Evolutionary conservation across 2,888 invertebrate genomes (phyloP).

Genomic region (Bombylius discolor): DNA sequence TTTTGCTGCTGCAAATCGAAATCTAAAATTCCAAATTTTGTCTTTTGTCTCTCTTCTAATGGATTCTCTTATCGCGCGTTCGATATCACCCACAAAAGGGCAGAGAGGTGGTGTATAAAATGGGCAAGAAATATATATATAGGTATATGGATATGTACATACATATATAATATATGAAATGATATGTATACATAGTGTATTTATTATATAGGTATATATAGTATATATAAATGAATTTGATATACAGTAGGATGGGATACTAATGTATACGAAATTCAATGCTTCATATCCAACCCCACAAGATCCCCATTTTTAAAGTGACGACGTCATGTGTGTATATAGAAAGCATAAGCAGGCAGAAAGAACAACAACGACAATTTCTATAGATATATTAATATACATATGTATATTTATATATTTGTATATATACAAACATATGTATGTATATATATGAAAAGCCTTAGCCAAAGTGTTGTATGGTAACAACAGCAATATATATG

Average conservation of each 20-base stretch:
- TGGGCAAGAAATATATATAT: neutral
- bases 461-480: neutral
- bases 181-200: neutral
- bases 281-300: neutral
- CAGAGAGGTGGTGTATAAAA: neutral
- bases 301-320: neutral
- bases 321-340: neutral
- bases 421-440: too few species aligned
- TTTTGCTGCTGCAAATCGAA: neutral
- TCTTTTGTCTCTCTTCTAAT: conserved; percentile 3
- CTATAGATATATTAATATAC: neutral
- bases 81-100: neutral
- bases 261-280: conserved; percentile 3
- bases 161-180: neutral
- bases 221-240: too few species aligned
- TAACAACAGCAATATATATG: neutral
- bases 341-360: too few species aligned
- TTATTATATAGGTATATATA: neutral
- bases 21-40: neutral
- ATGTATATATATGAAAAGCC: too few species aligned
- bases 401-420: too few species aligned
- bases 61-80: conserved; percentile 4
- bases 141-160: neutral
- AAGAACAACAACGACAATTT: neutral
- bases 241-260: too few species aligned